Percentiles rank a stretch among this genome's conserved stretches.
Conservation (phyloP, 2,113 vertebrate genomes). For the Brienomyrus longianalis region DNA sequence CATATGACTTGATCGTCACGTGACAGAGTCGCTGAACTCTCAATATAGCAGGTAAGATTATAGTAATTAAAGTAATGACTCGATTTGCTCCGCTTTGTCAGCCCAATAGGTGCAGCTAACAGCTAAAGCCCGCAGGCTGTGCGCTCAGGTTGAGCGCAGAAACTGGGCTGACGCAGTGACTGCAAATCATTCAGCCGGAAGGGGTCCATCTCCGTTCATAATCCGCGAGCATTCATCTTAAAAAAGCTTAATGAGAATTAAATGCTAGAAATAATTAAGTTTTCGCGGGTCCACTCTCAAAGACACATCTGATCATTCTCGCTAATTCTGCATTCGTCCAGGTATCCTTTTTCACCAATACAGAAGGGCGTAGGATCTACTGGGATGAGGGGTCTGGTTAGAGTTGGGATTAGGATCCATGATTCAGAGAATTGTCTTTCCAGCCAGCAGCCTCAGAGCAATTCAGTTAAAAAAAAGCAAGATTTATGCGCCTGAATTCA, state of each 20-base stretch:
- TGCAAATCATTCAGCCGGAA: neutral
- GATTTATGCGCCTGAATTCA: neutral
- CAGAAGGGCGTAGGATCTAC: neutral
- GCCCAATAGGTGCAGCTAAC: neutral
- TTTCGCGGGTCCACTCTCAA: neutral
- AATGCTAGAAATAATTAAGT: neutral
- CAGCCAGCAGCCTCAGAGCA: neutral
- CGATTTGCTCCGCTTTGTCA: neutral
- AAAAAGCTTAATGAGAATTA: neutral
- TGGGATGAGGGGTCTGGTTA: neutral
- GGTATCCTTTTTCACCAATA: neutral
- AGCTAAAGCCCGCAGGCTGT: neutral
- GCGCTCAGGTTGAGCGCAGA: neutral
- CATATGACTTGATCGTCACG: neutral
- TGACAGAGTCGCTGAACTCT: neutral
- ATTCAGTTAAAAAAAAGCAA: neutral
- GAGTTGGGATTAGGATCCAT: neutral
- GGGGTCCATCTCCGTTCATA: neutral
- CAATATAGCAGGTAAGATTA: neutral
- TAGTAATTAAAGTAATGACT: neutral
- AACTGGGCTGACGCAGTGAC: neutral
- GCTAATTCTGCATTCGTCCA: neutral
- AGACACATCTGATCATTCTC: neutral
- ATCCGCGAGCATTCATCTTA: neutral
- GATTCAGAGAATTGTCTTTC: neutral